Evolutionary conservation across 2,888 invertebrate species (phyloP), one percentile per base, ranked within the genome.

Genomic region (Deroplatys truncata): DNA sequence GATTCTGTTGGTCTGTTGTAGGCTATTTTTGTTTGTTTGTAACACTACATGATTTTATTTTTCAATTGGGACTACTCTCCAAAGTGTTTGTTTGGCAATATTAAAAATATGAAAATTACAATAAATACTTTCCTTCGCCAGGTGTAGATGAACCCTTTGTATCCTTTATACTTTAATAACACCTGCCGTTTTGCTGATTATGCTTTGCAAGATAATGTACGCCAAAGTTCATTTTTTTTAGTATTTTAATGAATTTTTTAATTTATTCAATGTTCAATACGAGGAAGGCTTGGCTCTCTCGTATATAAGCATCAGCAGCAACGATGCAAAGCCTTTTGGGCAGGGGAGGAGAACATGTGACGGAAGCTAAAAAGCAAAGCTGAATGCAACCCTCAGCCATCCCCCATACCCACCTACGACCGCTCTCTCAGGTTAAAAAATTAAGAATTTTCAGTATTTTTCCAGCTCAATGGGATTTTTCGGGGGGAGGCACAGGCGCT

Each of bases 371-470:
- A 72, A 72, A 72, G 56, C 56, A 72, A 72, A 72, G 56, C 56
- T 72, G 56, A 72, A 72, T 72, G 56, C 56, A 56, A 15, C 49
- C 49, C 49, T 49, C 49, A 49, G 49, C 15, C 49, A 20, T 7
- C 25, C 56, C 56, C 56, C 56, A 72, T 25, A 16, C 56, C 56
- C 56, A 72, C 56, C 56, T 72, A 72, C 56, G 56, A 72, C 20
- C 56, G 56, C 56, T 72, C 56, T 72, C 56, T 25, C 72, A 35
- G 87, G 35, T 28, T 82, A 35, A 82, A 83, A 87, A 87, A 87
- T 87, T 87, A 87, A 87, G 87, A 83, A 83, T 87, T 87, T 87
- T 83, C 82, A 87, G 87, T 83, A 87, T 87, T 87, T 87, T 87
- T 83, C 56, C 56, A 72, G 56, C 56, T 72, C 56, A 72, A 72